A percentile compares a stretch with the other conserved stretches of the same genome.
Conservation (phyloP, 2,113 vertebrate species). For the Porphyrio hochstetteri region DNA sequence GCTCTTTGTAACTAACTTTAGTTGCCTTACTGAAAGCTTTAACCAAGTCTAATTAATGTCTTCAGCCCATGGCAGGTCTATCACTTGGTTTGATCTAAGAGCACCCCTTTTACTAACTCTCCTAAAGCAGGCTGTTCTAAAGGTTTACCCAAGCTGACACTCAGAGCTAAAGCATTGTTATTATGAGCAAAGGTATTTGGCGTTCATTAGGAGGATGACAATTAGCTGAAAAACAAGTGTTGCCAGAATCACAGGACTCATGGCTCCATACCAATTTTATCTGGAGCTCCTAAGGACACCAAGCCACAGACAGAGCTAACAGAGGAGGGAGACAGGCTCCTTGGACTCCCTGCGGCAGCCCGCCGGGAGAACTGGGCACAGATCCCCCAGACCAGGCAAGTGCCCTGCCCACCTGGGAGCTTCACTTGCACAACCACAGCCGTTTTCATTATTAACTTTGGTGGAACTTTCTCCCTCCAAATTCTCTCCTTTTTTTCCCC, state of each 20-base stretch:
- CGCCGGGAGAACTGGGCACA: neutral
- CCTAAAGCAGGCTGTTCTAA: neutral
- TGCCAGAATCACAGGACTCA: neutral
- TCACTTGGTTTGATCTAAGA: neutral
- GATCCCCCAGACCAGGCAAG: neutral
- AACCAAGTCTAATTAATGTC: neutral
- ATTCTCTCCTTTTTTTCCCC: neutral
- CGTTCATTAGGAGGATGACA: neutral
- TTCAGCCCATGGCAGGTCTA: neutral
- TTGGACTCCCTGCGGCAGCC: neutral
- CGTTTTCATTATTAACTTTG: neutral
- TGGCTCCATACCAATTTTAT: neutral
- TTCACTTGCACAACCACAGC: neutral
- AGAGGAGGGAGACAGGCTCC: neutral
- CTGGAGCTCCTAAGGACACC: neutral
- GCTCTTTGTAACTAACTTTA: neutral
- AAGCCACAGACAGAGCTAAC: neutral
- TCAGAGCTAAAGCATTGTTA: neutral
- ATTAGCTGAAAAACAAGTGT: neutral
- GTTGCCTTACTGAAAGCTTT: neutral
- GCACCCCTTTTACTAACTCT: neutral
- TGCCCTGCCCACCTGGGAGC: rapidly evolving
- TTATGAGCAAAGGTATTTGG: neutral
- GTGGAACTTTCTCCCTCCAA: neutral
- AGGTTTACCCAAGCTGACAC: neutral